These are phyloP conservation scores for Nicator chloris DNA, from an alignment of 2,113 vertebrate species.

Conservation along the genomic window DNA sequence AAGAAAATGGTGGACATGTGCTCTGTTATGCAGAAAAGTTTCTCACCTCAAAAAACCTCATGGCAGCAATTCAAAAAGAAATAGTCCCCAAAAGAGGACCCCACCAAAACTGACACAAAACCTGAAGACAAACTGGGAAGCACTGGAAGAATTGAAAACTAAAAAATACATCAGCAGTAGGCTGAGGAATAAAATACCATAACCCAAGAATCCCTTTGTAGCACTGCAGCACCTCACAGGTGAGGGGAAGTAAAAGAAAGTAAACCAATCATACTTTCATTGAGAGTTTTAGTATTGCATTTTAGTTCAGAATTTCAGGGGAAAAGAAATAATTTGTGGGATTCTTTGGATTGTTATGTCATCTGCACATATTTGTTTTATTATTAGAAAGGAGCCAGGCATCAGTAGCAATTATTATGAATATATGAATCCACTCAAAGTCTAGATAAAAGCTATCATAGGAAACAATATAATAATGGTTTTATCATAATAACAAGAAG, in stretches of 20 bases:
- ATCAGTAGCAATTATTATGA: background rate
- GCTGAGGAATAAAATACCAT: background rate
- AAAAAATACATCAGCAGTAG: background rate
- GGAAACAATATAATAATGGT: background rate
- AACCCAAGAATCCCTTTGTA: background rate
- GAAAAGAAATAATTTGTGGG: background rate
- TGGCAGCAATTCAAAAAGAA: background rate
- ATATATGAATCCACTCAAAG: background rate
- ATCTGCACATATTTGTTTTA: background rate
- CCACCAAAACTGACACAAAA: background rate
- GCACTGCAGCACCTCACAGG: background rate
- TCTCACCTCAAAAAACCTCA: background rate
- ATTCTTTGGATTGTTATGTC: background rate
- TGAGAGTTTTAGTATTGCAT: background rate
- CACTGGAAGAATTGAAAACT: background rate
- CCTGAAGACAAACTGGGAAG: background rate
- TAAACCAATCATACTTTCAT: background rate
- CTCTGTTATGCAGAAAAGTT: background rate
- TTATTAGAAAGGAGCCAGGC: background rate
- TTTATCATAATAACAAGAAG: background rate
- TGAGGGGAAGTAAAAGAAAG: background rate
- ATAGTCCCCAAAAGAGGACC: rapidly evolving
- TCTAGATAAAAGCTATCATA: background rate
- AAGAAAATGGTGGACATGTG: background rate
- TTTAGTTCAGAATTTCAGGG: background rate